Evolutionary conservation across 2,888 invertebrate genomes (phyloP), one percentile per base, ranked within the genome.

Genomic region (Lasioglossum malachurum): DNA sequence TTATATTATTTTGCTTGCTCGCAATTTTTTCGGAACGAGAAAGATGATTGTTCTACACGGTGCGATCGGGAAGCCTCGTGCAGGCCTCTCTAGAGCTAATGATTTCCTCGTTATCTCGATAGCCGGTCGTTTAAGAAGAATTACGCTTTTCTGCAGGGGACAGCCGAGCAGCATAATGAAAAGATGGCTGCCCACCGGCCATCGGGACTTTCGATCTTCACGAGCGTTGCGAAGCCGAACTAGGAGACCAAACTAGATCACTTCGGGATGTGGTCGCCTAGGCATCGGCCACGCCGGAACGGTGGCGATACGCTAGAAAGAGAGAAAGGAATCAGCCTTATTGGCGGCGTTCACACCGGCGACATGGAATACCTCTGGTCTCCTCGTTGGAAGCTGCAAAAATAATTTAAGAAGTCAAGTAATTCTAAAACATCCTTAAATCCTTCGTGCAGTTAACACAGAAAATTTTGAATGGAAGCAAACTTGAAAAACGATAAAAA

Each of bases 251-350:
- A 87, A 89, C 86, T 88, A 75, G 88, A 89, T 81, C 87, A 83
- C 75, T 82, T 89, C 82, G 78, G 83, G 82, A 84, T 75, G 85
- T 81, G 84, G 83, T 81, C 84, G 74, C 60, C 67, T 64, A 64
- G 64, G 64, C 31, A 64, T 64, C 87, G 89, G 86, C 89, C 90
- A 89, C 90, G 91, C 88, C 89, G 85, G 88, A 87, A 90, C 87
- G 87, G 87, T 87, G 86, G 84, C 82, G 79, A 77, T 80, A 78
- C 78, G 64, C 38, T 84, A 84, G 81, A 91, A 82, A 80, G 89
- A 92, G 91, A 92, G 92, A 92, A 92, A 90, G 90, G 92, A 91
- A 92, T 73, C 89, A 84, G 83, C 86, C 82, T 87, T 88, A 87
- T 84, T 83, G 83, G 88, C 82, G 87, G 86, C 91, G 90, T 91